Percentiles rank a stretch among this genome's conserved stretches.
Evolutionary conservation across 2,113 vertebrate species (phyloP).

Genomic region (Opisthocomus hoazin): DNA sequence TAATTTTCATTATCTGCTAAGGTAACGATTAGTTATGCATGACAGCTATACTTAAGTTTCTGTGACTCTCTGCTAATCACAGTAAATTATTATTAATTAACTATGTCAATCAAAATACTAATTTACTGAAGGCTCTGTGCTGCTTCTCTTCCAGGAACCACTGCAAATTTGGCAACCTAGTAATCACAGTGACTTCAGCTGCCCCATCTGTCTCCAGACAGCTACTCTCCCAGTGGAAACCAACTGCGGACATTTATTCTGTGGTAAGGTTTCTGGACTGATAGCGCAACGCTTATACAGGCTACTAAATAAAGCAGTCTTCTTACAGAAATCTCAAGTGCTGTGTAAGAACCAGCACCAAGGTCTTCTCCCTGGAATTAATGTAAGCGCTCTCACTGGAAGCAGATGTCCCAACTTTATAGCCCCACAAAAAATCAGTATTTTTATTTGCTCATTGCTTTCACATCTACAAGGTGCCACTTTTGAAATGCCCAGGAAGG

Average conservation of each 20-base stretch:
- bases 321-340: not conserved
- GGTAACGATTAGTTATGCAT: not conserved
- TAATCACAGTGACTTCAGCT: constrained; percentile 67
- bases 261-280: constrained; percentile 63
- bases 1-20: not conserved
- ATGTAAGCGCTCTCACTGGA: not conserved
- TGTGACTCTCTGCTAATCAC: not conserved
- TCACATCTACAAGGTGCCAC: not conserved
- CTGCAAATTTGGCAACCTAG: constrained; percentile 23
- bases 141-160: constrained; percentile 60
- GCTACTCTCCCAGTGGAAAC: constrained; percentile 77
- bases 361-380: not conserved
- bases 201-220: constrained; percentile 80
- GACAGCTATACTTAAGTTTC: not conserved
- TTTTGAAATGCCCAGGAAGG: not conserved
- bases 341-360: not conserved
- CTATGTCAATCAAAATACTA: not conserved
- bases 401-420: not conserved
- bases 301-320: not conserved
- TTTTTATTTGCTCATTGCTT: not conserved
- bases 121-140: not conserved
- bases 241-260: constrained; percentile 83
- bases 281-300: not conserved
- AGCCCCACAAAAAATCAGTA: not conserved
- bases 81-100: not conserved